phyloP scores from a whole-genome alignment of 2,113 vertebrate species.

The Epinephelus fuscoguttatus region DNA sequence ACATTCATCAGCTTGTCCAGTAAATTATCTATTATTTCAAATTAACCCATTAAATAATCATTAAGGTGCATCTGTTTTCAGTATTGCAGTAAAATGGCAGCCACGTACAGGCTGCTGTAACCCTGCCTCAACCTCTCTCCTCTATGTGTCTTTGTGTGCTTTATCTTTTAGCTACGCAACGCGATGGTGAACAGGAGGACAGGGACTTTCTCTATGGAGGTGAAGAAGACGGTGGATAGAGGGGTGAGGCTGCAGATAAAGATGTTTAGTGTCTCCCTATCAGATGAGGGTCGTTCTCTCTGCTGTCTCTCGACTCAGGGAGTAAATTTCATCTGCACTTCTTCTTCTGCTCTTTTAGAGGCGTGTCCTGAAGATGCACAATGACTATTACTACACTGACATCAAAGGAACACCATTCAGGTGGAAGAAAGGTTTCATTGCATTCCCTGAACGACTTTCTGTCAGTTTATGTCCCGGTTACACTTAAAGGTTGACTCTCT shows the following conservation, averaged over 20 bases:
- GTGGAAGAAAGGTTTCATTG: slow-evolving; percentile 77
- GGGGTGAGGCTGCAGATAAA: slow-evolving; percentile 87
- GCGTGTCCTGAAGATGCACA: slow-evolving; percentile 97
- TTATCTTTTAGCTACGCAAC: slow-evolving; percentile 89
- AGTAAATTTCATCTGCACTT: slow-evolving; percentile 16
- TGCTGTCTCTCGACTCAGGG: slow-evolving; percentile 7
- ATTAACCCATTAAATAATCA: background rate
- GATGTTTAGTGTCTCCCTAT: slow-evolving; percentile 7
- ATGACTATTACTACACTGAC: slow-evolving; percentile 99
- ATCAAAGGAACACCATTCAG: slow-evolving; percentile 99
- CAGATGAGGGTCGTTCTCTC: slow-evolving; percentile 4
- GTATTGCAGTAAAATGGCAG: slow-evolving; percentile 1
- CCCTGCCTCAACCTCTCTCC: background rate
- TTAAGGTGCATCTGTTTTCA: slow-evolving; percentile 11
- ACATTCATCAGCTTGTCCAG: slow-evolving; percentile 13
- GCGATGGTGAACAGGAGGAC: slow-evolving; percentile 98
- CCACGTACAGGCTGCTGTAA: slow-evolving; percentile 8
- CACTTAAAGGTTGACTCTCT: slow-evolving; percentile 12
- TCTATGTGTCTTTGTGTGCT: slow-evolving; percentile 13
- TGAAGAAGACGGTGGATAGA: slow-evolving; percentile 97
- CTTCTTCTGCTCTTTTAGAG: slow-evolving; percentile 85
- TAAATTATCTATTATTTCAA: slow-evolving; percentile 9
- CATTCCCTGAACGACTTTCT: slow-evolving; percentile 15
- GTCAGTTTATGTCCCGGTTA: slow-evolving; percentile 3
- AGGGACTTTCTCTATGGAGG: slow-evolving; percentile 98